Evolutionary conservation across 2,113 vertebrate genomes (phyloP), one percentile per base, ranked within the genome.

Genomic region (Pongo abelii): DNA sequence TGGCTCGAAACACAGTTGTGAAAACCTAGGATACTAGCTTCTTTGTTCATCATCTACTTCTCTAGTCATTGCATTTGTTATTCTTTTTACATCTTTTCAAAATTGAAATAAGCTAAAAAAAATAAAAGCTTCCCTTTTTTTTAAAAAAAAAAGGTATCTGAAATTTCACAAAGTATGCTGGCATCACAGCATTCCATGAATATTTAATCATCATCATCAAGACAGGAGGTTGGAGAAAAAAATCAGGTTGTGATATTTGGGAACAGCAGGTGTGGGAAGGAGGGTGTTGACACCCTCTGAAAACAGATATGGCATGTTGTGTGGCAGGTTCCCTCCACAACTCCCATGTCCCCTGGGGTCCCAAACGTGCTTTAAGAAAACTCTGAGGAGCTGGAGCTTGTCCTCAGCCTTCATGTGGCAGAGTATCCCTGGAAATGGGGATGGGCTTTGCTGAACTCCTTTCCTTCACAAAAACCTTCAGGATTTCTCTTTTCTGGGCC

Each of bases 241-340:
- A 98, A 97, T 98, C 97, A 98, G 97, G 97, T 97, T 97, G 98
- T 98, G 97, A 98, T 98, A 98, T 98, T 98, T 98, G 97, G 97
- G 79, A 98, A 98, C 97, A 98, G 97, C 98, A 98, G 98, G 98
- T 98, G 97, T 98, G 95, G 97, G 97, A 97, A 98, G 96, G 97
- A 97, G 96, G 95, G 97, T 98, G 97, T 97, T 97, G 96, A 98
- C 97, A 97, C 94, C 89, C 97, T 97, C 93, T 96, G 97, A 93
- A 86, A 97, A 97, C 23, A 91, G 94, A 97, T 96, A 93, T 91
- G 97, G 95, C 96, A 94, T 96, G 93, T 80, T 96, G 95, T 84
- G 52, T 89, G 89, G 91, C 93, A 96, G 97, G 97, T 95, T 97
- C 94, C 95, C 86, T 96, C 75, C 46, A 46, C 78, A 89, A 52